phyloP scores from a whole-genome alignment of 30 jellyfish, hydroid and myxozoan species.

The Rhopilema esculentum region DNA sequence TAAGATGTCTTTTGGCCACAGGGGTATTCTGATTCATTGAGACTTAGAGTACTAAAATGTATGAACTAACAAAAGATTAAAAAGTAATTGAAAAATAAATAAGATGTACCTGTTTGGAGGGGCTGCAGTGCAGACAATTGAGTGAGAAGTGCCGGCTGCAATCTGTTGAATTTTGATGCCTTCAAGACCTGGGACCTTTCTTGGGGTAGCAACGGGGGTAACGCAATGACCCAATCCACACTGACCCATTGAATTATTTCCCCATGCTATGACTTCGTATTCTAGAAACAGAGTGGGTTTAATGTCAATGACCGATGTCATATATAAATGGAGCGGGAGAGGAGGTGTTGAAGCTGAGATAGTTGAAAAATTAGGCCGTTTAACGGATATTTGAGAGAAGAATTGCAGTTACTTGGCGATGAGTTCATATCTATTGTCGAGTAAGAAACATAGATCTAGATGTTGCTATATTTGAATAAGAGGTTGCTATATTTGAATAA shows the following conservation, averaged over 20 bases:
- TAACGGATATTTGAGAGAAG: too few relatives aligned
- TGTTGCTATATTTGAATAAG: too few relatives aligned
- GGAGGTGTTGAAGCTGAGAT: neutral
- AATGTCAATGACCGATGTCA: neutral
- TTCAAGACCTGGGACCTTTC: slow-evolving; percentile 76
- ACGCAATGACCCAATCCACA: slow-evolving; percentile 95
- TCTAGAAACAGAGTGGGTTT: neutral
- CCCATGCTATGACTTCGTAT: slow-evolving; percentile 25
- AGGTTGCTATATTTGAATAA: too few relatives aligned
- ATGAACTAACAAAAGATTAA: too few relatives aligned
- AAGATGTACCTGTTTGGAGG: slow-evolving; percentile 80
- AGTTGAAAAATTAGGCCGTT: too few relatives aligned
- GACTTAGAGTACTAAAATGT: too few relatives aligned
- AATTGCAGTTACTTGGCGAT: too few relatives aligned
- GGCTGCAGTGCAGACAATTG: slow-evolving; percentile 89
- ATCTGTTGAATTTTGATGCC: slow-evolving; percentile 83
- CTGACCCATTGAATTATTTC: slow-evolving; percentile 97
- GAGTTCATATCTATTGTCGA: too few relatives aligned
- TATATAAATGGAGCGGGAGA: neutral
- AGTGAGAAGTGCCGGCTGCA: slow-evolving; percentile 96
- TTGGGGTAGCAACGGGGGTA: slow-evolving; percentile 92
- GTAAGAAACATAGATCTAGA: too few relatives aligned
- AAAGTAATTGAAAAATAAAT: neutral
- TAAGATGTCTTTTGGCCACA: too few relatives aligned
- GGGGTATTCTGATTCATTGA: too few relatives aligned